A percentile compares a stretch with the other conserved stretches of the same genome.
phyloP scores from a whole-genome alignment of 2,113 vertebrate species.

The Epinephelus moara region DNA sequence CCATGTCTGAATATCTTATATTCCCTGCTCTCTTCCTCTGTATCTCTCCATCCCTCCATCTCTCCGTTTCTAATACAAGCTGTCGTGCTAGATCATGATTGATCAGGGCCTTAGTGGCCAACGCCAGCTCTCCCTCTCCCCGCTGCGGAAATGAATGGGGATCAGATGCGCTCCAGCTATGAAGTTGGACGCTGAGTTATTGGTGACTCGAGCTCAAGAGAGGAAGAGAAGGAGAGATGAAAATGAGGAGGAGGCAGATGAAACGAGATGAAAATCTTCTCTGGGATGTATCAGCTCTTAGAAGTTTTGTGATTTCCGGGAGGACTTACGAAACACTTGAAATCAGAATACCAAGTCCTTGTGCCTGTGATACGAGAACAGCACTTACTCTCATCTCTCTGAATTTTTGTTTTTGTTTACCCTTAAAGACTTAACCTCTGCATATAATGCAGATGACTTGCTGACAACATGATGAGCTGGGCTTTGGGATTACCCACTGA shows the following conservation, averaged over 20 bases:
- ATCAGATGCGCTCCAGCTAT: conserved; percentile 72
- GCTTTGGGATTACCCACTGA: not conserved
- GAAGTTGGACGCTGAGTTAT: conserved; percentile 70
- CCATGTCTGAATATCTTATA: conserved; percentile 75
- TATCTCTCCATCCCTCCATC: conserved; percentile 61
- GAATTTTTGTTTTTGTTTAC: not conserved
- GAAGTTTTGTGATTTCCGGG: conserved; percentile 41
- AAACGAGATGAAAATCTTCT: conserved; percentile 45
- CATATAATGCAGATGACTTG: not conserved
- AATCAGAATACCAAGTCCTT: not conserved
- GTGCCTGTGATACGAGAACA: conserved; percentile 11
- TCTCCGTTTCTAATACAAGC: conserved; percentile 72
- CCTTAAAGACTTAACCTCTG: not conserved
- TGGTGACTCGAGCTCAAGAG: conserved; percentile 49
- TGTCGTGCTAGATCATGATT: conserved; percentile 80
- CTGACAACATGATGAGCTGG: not conserved
- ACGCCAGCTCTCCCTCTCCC: conserved; percentile 77
- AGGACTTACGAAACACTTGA: conserved; percentile 34
- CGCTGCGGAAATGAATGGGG: conserved; percentile 76
- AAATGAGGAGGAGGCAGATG: conserved; percentile 45
- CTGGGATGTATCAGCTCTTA: conserved; percentile 17
- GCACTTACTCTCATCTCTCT: not conserved
- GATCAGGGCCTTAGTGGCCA: conserved; percentile 77
- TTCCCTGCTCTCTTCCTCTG: conserved; percentile 34
- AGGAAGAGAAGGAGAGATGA: conserved; percentile 39